A percentile compares a stretch with the other conserved stretches of the same genome.
phyloP scores from a whole-genome alignment of 2,113 vertebrate genomes.

The Promerops cafer region DNA sequence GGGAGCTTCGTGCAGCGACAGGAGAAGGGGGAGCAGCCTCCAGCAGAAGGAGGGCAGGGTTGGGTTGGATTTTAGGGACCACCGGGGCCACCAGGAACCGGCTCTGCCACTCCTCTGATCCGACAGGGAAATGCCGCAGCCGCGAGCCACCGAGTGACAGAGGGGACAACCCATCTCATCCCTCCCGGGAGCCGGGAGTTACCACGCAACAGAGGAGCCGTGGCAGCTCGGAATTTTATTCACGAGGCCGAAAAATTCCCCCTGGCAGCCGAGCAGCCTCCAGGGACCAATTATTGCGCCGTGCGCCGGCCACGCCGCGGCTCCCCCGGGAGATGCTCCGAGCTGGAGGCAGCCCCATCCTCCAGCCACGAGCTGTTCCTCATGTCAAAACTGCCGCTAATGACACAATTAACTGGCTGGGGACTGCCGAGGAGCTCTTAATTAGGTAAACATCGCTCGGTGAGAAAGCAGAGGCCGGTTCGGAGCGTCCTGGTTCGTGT shows the following conservation, averaged over 20 bases:
- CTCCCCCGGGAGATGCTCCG: slow-evolving; percentile 37
- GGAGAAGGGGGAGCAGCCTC: background rate
- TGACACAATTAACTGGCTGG: slow-evolving; percentile 74
- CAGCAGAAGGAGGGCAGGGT: background rate
- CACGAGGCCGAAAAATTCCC: slow-evolving; percentile 41
- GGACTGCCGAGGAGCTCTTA: slow-evolving; percentile 74
- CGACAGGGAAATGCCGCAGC: background rate
- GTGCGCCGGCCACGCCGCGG: slow-evolving; percentile 30
- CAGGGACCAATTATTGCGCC: slow-evolving; percentile 85
- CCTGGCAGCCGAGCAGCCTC: slow-evolving; percentile 68
- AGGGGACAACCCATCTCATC: background rate
- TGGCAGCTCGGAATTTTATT: slow-evolving; percentile 55
- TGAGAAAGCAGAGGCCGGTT: slow-evolving; percentile 23
- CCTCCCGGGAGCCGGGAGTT: background rate
- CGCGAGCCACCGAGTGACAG: background rate
- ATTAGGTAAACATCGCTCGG: slow-evolving; percentile 74
- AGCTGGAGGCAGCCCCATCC: slow-evolving; percentile 25
- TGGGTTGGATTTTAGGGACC: rapidly evolving
- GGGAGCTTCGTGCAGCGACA: rapidly evolving
- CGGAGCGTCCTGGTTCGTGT: slow-evolving; percentile 34
- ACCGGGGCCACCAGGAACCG: background rate
- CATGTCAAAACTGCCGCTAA: slow-evolving; percentile 74
- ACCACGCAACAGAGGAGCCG: slow-evolving; percentile 4
- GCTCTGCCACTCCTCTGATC: background rate
- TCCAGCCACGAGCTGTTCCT: slow-evolving; percentile 59